Percentiles rank a stretch among this genome's conserved stretches.
Conservation (phyloP, 1,140 invertebrate genomes). For the Batillaria attramentaria region DNA sequence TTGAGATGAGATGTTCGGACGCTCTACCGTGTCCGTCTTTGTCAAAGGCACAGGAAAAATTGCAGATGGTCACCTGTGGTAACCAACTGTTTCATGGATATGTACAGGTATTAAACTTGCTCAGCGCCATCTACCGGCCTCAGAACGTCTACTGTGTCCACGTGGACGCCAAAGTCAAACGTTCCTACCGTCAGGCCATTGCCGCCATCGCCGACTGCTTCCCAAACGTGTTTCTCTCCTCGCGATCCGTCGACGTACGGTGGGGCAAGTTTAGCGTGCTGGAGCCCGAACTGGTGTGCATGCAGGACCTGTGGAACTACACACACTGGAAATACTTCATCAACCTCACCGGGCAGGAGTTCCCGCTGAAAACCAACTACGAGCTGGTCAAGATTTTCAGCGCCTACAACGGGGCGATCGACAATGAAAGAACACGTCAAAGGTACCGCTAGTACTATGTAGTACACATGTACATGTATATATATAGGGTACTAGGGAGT, state of each 20-base stretch:
- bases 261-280: constrained; percentile 56
- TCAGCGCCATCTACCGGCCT: constrained; percentile 63
- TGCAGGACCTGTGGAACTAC: constrained; percentile 51
- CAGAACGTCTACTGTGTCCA: constrained; percentile 69
- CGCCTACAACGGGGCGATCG: constrained; percentile 59
- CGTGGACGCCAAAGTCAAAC: constrained; percentile 56
- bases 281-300: constrained; percentile 62
- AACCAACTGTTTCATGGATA: too few species aligned
- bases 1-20: too few species aligned
- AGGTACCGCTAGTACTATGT: too few species aligned
- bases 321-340: constrained; percentile 65
- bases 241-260: constrained; percentile 43
- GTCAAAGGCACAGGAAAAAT: too few species aligned
- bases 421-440: constrained; percentile 55
- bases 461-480: too few species aligned
- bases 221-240: constrained; percentile 56
- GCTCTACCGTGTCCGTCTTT: too few species aligned
- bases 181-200: constrained; percentile 34
- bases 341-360: constrained; percentile 67
- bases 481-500: too few species aligned
- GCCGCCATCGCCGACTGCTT: constrained; percentile 47
- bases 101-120: constrained; percentile 58
- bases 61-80: too few species aligned
- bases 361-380: constrained; percentile 63
- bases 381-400: constrained; percentile 64